Conservation (phyloP, 2,888 invertebrate genomes). For the Tetropium fuscum region DNA sequence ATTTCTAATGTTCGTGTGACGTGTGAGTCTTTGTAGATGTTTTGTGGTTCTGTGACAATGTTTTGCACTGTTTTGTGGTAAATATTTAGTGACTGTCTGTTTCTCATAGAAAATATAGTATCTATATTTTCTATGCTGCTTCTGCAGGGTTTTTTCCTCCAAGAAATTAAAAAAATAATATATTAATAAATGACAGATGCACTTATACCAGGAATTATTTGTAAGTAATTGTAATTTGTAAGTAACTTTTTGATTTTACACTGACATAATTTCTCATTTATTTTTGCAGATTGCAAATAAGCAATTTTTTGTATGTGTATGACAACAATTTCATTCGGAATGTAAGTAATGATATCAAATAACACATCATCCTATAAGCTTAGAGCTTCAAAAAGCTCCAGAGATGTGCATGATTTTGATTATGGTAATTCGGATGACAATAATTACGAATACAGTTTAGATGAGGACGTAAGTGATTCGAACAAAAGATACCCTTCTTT, state of each 20-base stretch:
- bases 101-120: too few relatives aligned
- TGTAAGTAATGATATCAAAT: slow-evolving; percentile 76
- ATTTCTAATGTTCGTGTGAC: too few relatives aligned
- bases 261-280: background rate
- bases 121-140: too few relatives aligned
- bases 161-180: background rate
- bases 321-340: slow-evolving; percentile 52
- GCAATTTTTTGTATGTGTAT: slow-evolving; percentile 4
- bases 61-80: too few relatives aligned
- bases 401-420: slow-evolving; percentile 64
- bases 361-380: slow-evolving; percentile 70
- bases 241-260: background rate
- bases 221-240: too few relatives aligned
- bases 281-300: background rate
- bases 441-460: slow-evolving; percentile 58
- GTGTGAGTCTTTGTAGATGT: too few relatives aligned
- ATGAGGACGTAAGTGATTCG: slow-evolving; percentile 57
- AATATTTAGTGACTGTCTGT: too few relatives aligned
- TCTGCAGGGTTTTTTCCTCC: background rate
- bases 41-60: too few relatives aligned
- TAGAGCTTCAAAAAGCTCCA: slow-evolving; percentile 71
- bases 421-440: slow-evolving; percentile 68
- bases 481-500: slow-evolving; percentile 43
- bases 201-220: slow-evolving; percentile 9
- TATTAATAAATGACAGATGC: slow-evolving; percentile 12